Base-by-base conservation (phyloP, 2,888 invertebrate species). In the Nasonovia ribisnigri region DNA sequence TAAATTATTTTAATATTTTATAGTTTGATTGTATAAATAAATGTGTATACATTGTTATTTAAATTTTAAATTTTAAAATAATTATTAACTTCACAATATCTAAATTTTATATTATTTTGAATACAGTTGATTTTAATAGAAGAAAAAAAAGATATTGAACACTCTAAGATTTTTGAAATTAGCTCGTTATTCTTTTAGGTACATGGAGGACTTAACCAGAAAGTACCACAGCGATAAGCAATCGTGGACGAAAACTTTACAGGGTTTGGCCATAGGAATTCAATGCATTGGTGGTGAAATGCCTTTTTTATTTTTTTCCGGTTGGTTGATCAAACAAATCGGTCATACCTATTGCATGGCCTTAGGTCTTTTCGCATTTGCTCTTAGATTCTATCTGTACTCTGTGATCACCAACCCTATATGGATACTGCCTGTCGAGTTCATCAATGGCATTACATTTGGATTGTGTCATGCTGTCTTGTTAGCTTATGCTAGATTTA, bases 381-480 rank as follows among this genome's bases (percentile, higher is more conserved):
- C 98, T 0, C 95, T 98, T 0, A 97, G 99, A 88, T 98, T 98
- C 95, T 96, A 98, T 94, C 96, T 97, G 36, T 99, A 99, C 95
- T 98, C 98, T 3, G 96, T 97, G 91, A 96, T 99, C 92, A 96
- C 96, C 0, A 97, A 98, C 96, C 97, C 98, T 0, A 98, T 98
- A 98, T 97, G 97, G 96, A 97, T 98, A 89, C 96, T 99, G 94
- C 97, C 98, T 0, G 97, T 99, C 90, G 99, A 99, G 96, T 95
- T 98, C 94, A 96, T 98, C 20, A 98, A 99, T 96, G 98, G 99
- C 0, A 96, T 99, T 43, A 98, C 98, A 0, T 98, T 98, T 95
- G 99, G 98, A 43, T 96, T 98, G 95, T 98, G 98, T 95, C 98
- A 98, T 95, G 97, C 98, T 0, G 97, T 98, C 16, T 98, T 98